Base-by-base conservation (phyloP, 2,797 vertebrate genomes). In the Malacoraja senta region DNA sequence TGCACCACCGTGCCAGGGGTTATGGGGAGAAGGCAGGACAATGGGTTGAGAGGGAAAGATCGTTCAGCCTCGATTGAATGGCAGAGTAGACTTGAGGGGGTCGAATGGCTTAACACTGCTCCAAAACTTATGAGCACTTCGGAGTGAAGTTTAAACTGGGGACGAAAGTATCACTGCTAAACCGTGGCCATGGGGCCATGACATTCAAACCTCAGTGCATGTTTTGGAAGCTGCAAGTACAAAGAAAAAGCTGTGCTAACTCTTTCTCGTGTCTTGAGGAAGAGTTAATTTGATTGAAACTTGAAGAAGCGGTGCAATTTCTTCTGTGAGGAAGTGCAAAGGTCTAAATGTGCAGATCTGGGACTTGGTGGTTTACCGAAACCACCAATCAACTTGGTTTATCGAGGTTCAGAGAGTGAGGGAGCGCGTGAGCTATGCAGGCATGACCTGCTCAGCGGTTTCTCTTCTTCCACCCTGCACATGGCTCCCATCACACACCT, bases 351-450 rank as follows among this genome's bases (percentile, higher is more conserved):
- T 35, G 61, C 63, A 68, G n/a, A 88, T 35, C 84, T 68, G 84
- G 61, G n/a, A 63, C 63, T 88, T 19, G 6, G 84, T 68, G 84
- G 84, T 88, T 88, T 88, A 88, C 84, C 84, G 35, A 88, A 88
- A 68, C 84, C 84, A 24, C 84, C 63, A n/a, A 88, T 88, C 29
- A 68, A 21, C 61, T 17, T 68, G 63, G 15, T 63, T 63, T 68
- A 32, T 65, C 32, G 32, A 32, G 15, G 8, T 63, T 32, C 84
- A n/a, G 65, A 3, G 84, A 17, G 12, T 86, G 83, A 63, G 15
- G 58, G 84, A 35, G 13, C 35, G 17, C 61, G 1, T 88, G 61
- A 21, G 6, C 21, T 35, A 35, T 12, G 7, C n/a, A 10, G 61
- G 61, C 61, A 29, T 1, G 63, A 35, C 61, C 65, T 21, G 15